Evolutionary conservation across 2,797 vertebrate genomes (phyloP).

Genomic region (Brachyrhaphis roseni): DNA sequence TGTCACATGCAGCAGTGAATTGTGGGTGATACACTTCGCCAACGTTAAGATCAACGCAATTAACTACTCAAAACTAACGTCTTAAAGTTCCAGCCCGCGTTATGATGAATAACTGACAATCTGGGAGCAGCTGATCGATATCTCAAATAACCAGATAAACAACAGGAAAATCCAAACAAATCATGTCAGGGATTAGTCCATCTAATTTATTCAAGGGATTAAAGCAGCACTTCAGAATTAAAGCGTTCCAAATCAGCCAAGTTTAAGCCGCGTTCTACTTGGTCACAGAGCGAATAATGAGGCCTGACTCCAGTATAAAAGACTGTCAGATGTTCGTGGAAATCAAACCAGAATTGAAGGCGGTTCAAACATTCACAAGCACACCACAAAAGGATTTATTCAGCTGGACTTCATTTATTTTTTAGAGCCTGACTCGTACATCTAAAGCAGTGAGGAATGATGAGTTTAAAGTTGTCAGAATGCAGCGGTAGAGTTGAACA

Average conservation of each 20-base stretch:
- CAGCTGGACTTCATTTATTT: neutral
- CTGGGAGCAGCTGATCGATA: too few relatives aligned
- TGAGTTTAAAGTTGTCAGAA: neutral
- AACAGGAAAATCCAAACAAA: neutral
- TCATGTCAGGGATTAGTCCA: neutral
- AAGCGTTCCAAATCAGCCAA: neutral
- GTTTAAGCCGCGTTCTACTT: neutral
- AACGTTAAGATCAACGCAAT: too few relatives aligned
- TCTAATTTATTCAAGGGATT: neutral
- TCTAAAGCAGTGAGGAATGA: neutral
- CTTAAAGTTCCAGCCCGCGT: too few relatives aligned
- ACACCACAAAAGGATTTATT: neutral
- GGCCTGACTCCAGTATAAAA: neutral
- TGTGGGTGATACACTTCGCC: too few relatives aligned
- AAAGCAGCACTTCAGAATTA: neutral
- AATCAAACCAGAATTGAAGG: neutral
- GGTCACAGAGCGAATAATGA: neutral
- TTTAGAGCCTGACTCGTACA: neutral
- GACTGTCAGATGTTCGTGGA: neutral
- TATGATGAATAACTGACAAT: too few relatives aligned
- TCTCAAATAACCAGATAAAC: too few relatives aligned
- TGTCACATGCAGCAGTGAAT: too few relatives aligned
- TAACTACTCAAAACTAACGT: too few relatives aligned
- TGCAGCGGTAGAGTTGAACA: neutral
- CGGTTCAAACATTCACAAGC: neutral